These are phyloP conservation scores for Nasonia oneida DNA, from an alignment of 2,888 invertebrate species.

Conservation along the genomic window DNA sequence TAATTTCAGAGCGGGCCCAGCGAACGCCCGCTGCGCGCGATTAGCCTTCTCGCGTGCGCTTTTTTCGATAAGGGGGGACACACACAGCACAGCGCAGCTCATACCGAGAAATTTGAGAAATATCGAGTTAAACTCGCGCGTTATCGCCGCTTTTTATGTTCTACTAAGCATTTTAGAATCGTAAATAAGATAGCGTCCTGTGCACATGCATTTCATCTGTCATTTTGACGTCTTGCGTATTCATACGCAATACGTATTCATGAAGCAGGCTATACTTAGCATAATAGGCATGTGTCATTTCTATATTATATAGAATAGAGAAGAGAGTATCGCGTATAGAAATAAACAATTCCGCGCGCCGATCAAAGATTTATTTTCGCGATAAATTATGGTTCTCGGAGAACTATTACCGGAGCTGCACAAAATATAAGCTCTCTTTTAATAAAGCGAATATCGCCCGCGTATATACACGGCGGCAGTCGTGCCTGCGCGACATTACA, in stretches of 20 bases:
- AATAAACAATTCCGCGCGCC: background rate
- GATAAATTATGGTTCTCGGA: background rate
- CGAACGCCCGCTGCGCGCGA: background rate
- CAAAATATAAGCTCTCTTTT: background rate
- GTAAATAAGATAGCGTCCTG: background rate
- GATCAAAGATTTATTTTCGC: background rate
- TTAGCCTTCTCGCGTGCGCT: background rate
- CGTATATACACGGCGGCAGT: background rate
- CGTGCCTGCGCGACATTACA: conserved; percentile 11
- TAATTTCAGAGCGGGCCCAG: background rate
- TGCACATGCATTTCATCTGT: conserved; percentile 26
- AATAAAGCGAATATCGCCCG: background rate
- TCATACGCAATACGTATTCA: conserved; percentile 34
- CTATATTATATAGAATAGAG: background rate
- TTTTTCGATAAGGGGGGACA: background rate
- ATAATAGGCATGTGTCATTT: conserved; percentile 1
- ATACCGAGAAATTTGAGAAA: background rate
- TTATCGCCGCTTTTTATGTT: background rate
- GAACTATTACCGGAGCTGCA: background rate
- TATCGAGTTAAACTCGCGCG: background rate
- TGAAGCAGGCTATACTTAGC: conserved; percentile 30
- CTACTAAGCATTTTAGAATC: conserved; percentile 11
- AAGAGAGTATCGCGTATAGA: too few species aligned
- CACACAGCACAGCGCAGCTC: background rate
- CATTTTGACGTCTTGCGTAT: conserved; percentile 9